Conservation (phyloP, 1,140 invertebrate species). For the Carposina sasakii region DNA sequence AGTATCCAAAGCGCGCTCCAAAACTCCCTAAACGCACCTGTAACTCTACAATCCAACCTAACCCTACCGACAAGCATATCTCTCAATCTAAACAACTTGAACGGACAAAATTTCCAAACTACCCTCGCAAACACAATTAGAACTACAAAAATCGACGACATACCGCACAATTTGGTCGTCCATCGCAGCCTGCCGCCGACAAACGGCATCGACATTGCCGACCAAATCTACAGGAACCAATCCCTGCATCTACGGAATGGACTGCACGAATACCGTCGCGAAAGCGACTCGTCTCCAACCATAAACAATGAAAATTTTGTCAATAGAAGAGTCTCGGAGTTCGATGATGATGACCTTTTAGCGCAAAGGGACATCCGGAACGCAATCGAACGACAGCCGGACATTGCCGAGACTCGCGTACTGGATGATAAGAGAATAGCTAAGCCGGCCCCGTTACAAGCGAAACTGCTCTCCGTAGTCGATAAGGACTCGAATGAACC, state of each 20-base stretch:
- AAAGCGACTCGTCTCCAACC: slow-evolving; percentile 39
- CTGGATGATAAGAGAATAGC: slow-evolving; percentile 55
- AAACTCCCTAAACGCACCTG: slow-evolving; percentile 27
- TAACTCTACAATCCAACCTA: slow-evolving; percentile 37
- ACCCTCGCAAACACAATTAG: slow-evolving; percentile 41
- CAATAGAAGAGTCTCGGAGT: slow-evolving; percentile 54
- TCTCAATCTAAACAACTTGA: slow-evolving; percentile 39
- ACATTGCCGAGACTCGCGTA: slow-evolving; percentile 50
- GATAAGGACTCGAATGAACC: slow-evolving; percentile 52
- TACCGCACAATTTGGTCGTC: slow-evolving; percentile 54
- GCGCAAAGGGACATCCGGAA: slow-evolving; percentile 29
- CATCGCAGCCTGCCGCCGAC: slow-evolving; percentile 35
- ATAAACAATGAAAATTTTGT: slow-evolving; percentile 56
- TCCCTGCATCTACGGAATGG: slow-evolving; percentile 48
- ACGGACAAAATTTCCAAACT: slow-evolving; percentile 36
- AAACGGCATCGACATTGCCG: slow-evolving; percentile 49
- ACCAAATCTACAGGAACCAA: slow-evolving; percentile 37
- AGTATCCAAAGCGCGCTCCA: slow-evolving; percentile 39
- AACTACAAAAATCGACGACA: slow-evolving; percentile 31
- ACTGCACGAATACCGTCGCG: slow-evolving; percentile 48
- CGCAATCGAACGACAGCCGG: slow-evolving; percentile 36
- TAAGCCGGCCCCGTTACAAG: slow-evolving; percentile 58
- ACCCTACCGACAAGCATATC: slow-evolving; percentile 43
- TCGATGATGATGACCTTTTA: slow-evolving; percentile 52
- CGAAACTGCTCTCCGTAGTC: slow-evolving; percentile 47